phyloP scores from a whole-genome alignment of 2,888 invertebrate genomes.

The Lithophane ornitopus region DNA sequence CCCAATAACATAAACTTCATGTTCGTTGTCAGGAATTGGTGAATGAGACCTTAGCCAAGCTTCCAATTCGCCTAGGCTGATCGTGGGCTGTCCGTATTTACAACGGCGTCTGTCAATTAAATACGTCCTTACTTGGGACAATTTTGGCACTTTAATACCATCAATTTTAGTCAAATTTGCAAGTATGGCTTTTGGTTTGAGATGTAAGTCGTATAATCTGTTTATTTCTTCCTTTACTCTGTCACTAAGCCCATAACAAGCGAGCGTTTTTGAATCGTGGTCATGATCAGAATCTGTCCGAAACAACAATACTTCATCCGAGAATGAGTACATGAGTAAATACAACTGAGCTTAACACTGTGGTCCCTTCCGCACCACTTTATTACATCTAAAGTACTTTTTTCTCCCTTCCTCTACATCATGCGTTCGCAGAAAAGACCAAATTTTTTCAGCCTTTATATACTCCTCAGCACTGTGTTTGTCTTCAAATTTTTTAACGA shows the following conservation, averaged over 20 bases:
- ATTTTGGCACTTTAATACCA: slow-evolving; percentile 42
- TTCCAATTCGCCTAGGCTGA: slow-evolving; percentile 57
- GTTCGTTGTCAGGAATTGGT: no score
- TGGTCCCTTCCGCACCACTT: slow-evolving; percentile 45
- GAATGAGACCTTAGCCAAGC: neutral
- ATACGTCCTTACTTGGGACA: slow-evolving; percentile 49
- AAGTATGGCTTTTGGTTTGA: slow-evolving; percentile 55
- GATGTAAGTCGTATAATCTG: slow-evolving; percentile 47
- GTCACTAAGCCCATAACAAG: slow-evolving; percentile 46
- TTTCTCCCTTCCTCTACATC: slow-evolving; percentile 46
- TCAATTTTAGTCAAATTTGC: slow-evolving; percentile 39
- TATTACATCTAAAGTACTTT: slow-evolving; percentile 56
- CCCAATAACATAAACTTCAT: slow-evolving; percentile 21
- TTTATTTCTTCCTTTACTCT: slow-evolving; percentile 51
- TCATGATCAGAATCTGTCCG: slow-evolving; percentile 56
- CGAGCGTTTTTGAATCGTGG: slow-evolving; percentile 25
- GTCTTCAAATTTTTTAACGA: slow-evolving; percentile 55
- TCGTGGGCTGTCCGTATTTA: slow-evolving; percentile 52
- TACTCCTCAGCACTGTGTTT: slow-evolving; percentile 20
- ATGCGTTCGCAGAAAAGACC: slow-evolving; percentile 47
- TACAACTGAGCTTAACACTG: slow-evolving; percentile 55
- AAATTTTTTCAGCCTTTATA: slow-evolving; percentile 49
- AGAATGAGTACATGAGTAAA: slow-evolving; percentile 46
- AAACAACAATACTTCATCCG: slow-evolving; percentile 53
- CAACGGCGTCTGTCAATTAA: slow-evolving; percentile 41